phyloP scores from a whole-genome alignment of 2,113 vertebrate genomes.

The Acinonyx jubatus region DNA sequence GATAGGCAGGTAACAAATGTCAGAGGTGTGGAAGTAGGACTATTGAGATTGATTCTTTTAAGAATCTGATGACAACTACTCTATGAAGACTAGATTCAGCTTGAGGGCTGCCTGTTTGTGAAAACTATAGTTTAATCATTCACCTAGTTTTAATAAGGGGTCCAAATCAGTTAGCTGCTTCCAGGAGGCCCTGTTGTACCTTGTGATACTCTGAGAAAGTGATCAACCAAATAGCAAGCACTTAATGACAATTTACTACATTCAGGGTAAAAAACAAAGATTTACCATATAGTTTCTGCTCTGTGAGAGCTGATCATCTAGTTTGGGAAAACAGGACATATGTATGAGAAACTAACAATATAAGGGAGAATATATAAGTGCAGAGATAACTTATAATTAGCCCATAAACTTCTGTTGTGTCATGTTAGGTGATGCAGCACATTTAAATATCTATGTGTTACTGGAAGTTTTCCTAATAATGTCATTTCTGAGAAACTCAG shows the following conservation, averaged over 20 bases:
- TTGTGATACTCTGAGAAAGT: neutral
- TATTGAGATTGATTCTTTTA: neutral
- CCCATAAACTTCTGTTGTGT: neutral
- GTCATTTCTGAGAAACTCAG: constrained; percentile 52
- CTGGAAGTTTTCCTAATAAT: neutral
- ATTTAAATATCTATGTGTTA: constrained; percentile 38
- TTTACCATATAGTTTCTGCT: neutral
- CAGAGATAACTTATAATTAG: neutral
- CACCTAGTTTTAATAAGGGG: neutral
- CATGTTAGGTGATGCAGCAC: neutral
- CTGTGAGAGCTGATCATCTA: neutral
- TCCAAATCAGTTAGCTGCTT: neutral
- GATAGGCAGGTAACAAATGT: neutral
- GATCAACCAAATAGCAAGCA: neutral
- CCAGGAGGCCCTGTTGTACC: neutral
- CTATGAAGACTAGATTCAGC: neutral
- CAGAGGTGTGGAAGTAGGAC: neutral
- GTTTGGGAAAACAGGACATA: neutral
- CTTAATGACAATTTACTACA: neutral
- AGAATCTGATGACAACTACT: neutral
- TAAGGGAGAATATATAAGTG: neutral
- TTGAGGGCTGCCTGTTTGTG: neutral
- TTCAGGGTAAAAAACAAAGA: neutral
- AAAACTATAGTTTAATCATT: neutral
- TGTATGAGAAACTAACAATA: neutral